Evolutionary conservation across 2,797 vertebrate genomes (phyloP), one percentile per base, ranked within the genome.

Genomic region (Erethizon dorsatum): DNA sequence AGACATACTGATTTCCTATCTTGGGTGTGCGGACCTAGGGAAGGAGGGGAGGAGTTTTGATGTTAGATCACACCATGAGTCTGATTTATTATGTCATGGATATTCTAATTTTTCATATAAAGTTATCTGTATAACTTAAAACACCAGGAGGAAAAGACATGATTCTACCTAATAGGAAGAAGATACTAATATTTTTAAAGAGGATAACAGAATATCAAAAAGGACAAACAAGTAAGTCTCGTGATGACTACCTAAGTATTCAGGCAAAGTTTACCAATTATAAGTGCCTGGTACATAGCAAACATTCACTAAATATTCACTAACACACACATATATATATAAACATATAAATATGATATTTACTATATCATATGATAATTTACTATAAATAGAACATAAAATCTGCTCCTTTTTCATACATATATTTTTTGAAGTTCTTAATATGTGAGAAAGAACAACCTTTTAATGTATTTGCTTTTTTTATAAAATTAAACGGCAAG

Each of bases 21-120:
- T 56, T 1, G 0, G 37, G 20, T 31, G 50, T 73, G 2, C 17
- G 75, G 52, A 50, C 37, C 6, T 41, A 22, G 15, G 67, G 37
- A 92, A 50, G 18, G 6, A 56, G 22, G 8, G 9, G 2, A 28
- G 54, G 45, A 75, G 4, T 59, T 17, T 31, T 80, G 33, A 67
- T 59, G 41, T 33, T 57, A 88, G 31, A n/a, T 45, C 54, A 50
- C 13, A 41, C 41, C 7, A 0, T 73, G 24, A 78, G 10, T 83
- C 61, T 83, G 26, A 63, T 85, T 88, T 63, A 47, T 77, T 54
- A 37, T n/a, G 5, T 37, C 14, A 8, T 18, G 37, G n/a, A 22
- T 63, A 61, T 61, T 96, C 67, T 79, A n/a, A 52, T 11, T 91
- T 95, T 94, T 86, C 3, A 69, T 7, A 52, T 56, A 10, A 90